Evolutionary conservation across 2,797 vertebrate species (phyloP).

Genomic region (Micropoecilia bifurca): DNA sequence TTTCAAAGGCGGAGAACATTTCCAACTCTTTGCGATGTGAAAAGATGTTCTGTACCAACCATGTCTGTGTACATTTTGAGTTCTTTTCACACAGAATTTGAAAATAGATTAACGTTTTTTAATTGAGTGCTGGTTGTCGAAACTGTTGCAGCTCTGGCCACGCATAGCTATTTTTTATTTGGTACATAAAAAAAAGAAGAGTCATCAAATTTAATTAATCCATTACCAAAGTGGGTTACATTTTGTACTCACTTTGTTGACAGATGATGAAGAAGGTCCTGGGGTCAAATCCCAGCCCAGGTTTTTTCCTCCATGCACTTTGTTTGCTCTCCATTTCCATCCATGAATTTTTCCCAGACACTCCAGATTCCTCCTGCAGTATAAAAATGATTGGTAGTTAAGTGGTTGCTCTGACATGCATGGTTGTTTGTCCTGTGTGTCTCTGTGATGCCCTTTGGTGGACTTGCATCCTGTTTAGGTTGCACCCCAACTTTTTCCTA

Average conservation of each 20-base stretch:
- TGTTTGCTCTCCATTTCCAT: not conserved
- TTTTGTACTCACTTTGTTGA: not conserved
- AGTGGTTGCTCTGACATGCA: too few species aligned
- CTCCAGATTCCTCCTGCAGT: too few species aligned
- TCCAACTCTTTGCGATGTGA: not conserved
- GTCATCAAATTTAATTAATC: not conserved
- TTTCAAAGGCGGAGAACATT: not conserved
- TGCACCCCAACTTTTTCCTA: not conserved
- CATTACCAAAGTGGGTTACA: not conserved
- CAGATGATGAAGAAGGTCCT: not conserved
- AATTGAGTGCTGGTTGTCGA: not conserved
- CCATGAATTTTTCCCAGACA: not conserved
- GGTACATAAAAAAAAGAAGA: not conserved
- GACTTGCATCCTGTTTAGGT: not conserved
- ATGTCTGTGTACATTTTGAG: not conserved
- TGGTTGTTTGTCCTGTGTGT: too few species aligned
- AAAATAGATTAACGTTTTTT: not conserved
- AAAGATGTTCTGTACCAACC: not conserved
- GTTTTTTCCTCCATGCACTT: not conserved
- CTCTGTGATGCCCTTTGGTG: not conserved
- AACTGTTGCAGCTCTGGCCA: not conserved
- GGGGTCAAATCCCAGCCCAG: not conserved
- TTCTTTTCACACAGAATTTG: not conserved
- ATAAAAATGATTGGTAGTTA: too few species aligned
- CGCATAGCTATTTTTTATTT: not conserved